Evolutionary conservation across 2,888 invertebrate species (phyloP).

Genomic region (Morpho achilles): DNA sequence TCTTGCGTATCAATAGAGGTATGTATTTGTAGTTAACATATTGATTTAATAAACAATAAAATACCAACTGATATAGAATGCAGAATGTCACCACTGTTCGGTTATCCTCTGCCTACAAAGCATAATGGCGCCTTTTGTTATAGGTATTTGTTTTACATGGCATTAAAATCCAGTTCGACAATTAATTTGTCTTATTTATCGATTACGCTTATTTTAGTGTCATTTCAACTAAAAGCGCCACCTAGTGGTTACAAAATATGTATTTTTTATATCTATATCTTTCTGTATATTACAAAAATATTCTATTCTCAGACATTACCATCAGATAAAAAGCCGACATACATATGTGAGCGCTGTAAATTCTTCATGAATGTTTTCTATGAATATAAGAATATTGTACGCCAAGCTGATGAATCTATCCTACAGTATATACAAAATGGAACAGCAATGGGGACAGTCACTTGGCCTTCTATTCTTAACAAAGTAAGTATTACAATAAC

Average conservation of each 20-base stretch:
- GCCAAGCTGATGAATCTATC: constrained; percentile 85
- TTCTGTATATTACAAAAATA: neutral
- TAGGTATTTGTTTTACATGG: constrained; percentile 2
- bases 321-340: constrained; percentile 86
- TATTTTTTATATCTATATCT: neutral
- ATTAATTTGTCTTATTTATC: constrained; percentile 7
- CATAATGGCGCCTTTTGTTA: constrained; percentile 28
- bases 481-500: constrained; percentile 48
- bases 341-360: constrained; percentile 84
- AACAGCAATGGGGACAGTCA: constrained; percentile 72
- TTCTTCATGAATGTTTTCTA: constrained; percentile 84
- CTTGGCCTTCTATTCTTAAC: constrained; percentile 61
- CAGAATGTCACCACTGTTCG: constrained; percentile 31
- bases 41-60: neutral
- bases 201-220: constrained; percentile 5
- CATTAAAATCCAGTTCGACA: neutral
- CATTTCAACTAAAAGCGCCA: constrained; percentile 26
- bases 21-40: constrained; percentile 32
- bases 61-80: constrained; percentile 1
- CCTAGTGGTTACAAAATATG: constrained; percentile 26
- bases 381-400: constrained; percentile 87
- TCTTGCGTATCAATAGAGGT: constrained; percentile 89
- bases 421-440: constrained; percentile 84
- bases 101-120: constrained; percentile 23
- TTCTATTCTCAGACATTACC: constrained; percentile 70